Evolutionary conservation across 2,888 invertebrate species (phyloP), one percentile per base, ranked within the genome.

Genomic region (Acleris literana): DNA sequence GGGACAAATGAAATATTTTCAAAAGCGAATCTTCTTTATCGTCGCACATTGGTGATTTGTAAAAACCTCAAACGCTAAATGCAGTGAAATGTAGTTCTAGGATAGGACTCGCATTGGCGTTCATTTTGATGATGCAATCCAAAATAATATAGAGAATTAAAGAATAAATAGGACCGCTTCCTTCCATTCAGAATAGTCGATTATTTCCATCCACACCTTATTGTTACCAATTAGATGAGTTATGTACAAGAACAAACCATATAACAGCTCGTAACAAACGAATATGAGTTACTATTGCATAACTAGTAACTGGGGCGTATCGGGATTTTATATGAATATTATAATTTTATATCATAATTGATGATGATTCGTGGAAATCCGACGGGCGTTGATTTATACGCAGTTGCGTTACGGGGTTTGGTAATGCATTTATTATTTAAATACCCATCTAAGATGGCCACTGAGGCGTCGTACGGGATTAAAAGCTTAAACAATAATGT

Each of bases 311-410:
- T 49, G 43, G 43, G 29, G 29, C 46, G 54, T 49, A 46, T n/a
- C 17, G 54, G 25, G 13, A 46, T 54, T 55, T 43, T 51, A 60
- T 58, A 64, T 65, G 55, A 13, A 64, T 46, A 18, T 43, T 64
- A 59, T 59, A 54, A 59, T 54, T 64, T 59, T 59, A 59, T 60
- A 60, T 54, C 25, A 20, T 64, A 64, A 60, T 64, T 60, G 54
- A 56, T 17, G 29, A 64, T 60, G 49, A 60, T 49, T 48, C 49
- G 44, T 43, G 20, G 22, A 20, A 58, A 60, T 17, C 51, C 44
- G 22, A 51, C 16, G 44, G 58, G 52, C 39, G 7, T 44, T 59
- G n/a, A 57, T 46, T 57, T 46, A 25, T 57, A 16, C 43, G 46
- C 48, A 29, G 18, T 59, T 59, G 58, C 48, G 52, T 55, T 55